These are phyloP conservation scores for Pseudococcus longispinus DNA, from an alignment of 2,888 invertebrate species.

Conservation along the genomic window DNA sequence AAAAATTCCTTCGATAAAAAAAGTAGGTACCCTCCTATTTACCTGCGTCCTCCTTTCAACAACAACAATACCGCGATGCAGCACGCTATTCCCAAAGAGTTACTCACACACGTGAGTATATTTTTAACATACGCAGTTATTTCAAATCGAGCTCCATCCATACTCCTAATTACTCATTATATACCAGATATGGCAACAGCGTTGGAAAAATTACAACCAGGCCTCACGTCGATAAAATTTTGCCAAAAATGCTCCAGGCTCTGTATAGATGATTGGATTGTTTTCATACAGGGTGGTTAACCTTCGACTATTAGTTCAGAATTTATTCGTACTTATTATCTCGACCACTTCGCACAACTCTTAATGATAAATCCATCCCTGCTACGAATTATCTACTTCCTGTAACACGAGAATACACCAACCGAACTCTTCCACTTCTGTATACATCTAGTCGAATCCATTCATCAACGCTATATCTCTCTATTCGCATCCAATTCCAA, in stretches of 20 bases:
- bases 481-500: neutral
- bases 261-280: neutral
- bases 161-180: neutral
- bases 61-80: neutral
- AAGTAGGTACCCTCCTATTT: too few relatives aligned
- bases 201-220: neutral
- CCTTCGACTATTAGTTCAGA: neutral
- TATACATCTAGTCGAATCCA: neutral
- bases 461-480: neutral
- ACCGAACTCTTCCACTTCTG: neutral
- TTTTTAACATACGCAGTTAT: neutral
- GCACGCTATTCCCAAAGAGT: neutral
- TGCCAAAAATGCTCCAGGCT: neutral
- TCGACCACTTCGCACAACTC: neutral
- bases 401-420: neutral
- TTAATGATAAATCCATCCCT: neutral
- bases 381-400: neutral
- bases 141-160: neutral
- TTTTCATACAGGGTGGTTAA: neutral
- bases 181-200: neutral
- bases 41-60: too few relatives aligned
- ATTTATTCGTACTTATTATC: neutral
- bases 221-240: neutral
- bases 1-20: neutral
- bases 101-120: too few relatives aligned